Evolutionary conservation across 1,140 invertebrate species (phyloP), one percentile per base, ranked within the genome.

Genomic region (Drosophila mauritiana): DNA sequence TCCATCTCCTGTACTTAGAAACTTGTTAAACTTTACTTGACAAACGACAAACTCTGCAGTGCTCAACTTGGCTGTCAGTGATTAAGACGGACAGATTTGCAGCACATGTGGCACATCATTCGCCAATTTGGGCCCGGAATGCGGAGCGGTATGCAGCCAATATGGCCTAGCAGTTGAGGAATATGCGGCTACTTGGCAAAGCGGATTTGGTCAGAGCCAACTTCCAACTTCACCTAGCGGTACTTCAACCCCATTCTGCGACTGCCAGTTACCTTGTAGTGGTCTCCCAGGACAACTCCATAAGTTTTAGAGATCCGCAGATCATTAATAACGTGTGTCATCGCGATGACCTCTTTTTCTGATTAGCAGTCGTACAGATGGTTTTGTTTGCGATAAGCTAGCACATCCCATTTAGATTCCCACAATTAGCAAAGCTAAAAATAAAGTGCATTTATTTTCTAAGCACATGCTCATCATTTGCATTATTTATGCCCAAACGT

Each of bases 401-500:
- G 20, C 2, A 22, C 20, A 22, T 22, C 20, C 20, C 20, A 22
- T 22, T 22, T 22, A 22, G 20, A 22, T 22, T 40, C 6, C 10
- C 64, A 42, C 5, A 65, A 52, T 52, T 68, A 37, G 46, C 59
- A 52, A 59, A 12, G 13, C 3, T 45, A 45, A 8, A 45, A 36
- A 36, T 39, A 13, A 34, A 20, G 56, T 46, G 25, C 20, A 55
- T 73, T 63, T 63, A 13, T 54, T 55, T 6, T 17, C 3, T 11
- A 22, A 45, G 22, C 55, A 78, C 56, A 84, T 86, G 68, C 68
- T 74, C 78, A 86, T 86, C 68, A 82, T 63, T 70, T 57, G 46
- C 64, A 54, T 68, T 83, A 76, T 78, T 70, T 82, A 80, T 84
- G 75, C 48, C 55, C 27, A 76, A 79, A 82, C 83, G 78, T 88